phyloP scores from a whole-genome alignment of 1,140 invertebrate species.

The Muscidifurax raptorellus region DNA sequence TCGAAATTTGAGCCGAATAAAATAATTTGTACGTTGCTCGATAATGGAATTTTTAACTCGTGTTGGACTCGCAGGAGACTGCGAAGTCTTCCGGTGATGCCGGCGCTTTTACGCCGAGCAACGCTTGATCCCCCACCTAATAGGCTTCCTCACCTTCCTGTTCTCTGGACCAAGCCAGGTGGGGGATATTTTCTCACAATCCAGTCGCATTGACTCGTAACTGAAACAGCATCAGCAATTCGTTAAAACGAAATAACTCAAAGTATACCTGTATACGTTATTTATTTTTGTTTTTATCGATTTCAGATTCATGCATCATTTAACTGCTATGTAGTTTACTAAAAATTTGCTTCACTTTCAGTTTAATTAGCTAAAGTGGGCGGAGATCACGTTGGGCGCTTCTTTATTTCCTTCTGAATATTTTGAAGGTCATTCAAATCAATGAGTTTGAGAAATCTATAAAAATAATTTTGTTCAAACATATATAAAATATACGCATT shows the following conservation, averaged over 20 bases:
- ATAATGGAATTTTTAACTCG: background rate
- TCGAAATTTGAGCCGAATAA: background rate
- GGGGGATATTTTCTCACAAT: constrained; percentile 49
- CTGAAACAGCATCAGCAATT: background rate
- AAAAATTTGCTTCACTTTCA: too few species aligned
- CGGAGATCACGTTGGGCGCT: too few species aligned
- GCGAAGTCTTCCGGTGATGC: constrained; percentile 47
- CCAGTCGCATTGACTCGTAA: background rate
- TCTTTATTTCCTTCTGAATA: too few species aligned
- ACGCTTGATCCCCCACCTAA: constrained; percentile 16
- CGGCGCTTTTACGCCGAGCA: constrained; percentile 58
- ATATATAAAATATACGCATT: too few species aligned
- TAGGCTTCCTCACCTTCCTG: constrained; percentile 58
- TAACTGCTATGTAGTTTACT: too few species aligned
- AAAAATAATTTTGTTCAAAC: too few species aligned
- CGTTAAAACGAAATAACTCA: too few species aligned
- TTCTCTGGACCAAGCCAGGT: constrained; percentile 22
- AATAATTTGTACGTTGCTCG: background rate
- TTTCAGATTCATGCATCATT: background rate
- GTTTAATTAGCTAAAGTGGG: too few species aligned
- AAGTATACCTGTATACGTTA: too few species aligned
- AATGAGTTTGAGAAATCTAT: too few species aligned
- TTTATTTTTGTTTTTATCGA: background rate
- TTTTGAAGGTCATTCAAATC: too few species aligned
- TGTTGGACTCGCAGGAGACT: constrained; percentile 55